Evolutionary conservation across 2,888 invertebrate genomes (phyloP), one percentile per base, ranked within the genome.

Genomic region (Hirtodrosophila cameraria): DNA sequence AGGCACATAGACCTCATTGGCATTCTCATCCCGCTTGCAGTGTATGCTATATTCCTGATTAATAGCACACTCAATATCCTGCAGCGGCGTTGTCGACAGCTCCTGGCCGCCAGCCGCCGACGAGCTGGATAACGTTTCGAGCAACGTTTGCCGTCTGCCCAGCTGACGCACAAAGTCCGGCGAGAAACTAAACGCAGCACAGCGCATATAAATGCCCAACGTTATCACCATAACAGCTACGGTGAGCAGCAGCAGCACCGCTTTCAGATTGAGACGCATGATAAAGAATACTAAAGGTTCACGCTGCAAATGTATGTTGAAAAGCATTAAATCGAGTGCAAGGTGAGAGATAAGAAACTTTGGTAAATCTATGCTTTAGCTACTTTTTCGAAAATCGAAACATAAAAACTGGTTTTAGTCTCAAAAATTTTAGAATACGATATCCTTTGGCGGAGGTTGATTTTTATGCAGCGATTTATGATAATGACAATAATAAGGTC

Each of bases 41-140:
- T 94, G 93, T 76, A 97, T 93, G 3, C 94, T 94, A 89, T 95
- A 96, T 87, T 97, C 96, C 46, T 96, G 96, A 91, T 98, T 97
- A 88, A 98, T 97, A 70, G 94, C 92, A 89, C 98, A 98, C 88
- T 96, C 96, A 79, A 97, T 95, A 87, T 95, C 95, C 87, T 94
- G 88, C 31, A 89, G 55, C 0, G 60, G 55, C 13, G 46, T 27
- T 18, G 27, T 23, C 43, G 46, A 2, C 49, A 43, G 54, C n/a
- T 60, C 45, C 62, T 75, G 53, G 20, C 63, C 52, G 36, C 57
- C 48, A 58, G 15, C 52, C 0, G 53, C 48, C 57, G 15, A 49
- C 0, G 53, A 36, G 2, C 55, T 35, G 61, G 68, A 5, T 35
- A 58, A 9, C 4, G 53, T 39, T 2, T 72, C 72, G 3, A 8